phyloP scores from a whole-genome alignment of 2,797 vertebrate genomes.

The Lophius americanus region DNA sequence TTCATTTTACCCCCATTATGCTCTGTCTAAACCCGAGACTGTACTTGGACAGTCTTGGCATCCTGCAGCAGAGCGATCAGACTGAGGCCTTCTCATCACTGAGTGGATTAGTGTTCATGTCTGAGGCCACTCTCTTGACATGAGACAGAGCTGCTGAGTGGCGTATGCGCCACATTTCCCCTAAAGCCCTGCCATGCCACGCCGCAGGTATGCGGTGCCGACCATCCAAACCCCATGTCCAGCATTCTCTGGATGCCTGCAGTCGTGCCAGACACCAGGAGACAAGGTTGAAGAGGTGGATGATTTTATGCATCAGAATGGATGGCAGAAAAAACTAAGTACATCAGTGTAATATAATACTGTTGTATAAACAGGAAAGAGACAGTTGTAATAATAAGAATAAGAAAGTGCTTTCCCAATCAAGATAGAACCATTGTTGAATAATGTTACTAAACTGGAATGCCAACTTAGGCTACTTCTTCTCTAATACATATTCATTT shows the following conservation, averaged over 20 bases:
- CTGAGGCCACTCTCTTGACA: slow-evolving; percentile 79
- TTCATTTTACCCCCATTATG: slow-evolving; percentile 31
- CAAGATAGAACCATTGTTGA: too few species aligned
- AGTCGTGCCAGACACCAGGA: slow-evolving; percentile 68
- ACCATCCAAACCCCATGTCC: slow-evolving; percentile 62
- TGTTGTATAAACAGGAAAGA: too few species aligned
- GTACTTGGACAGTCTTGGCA: slow-evolving; percentile 65
- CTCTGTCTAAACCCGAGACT: slow-evolving; percentile 44
- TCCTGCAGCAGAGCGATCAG: slow-evolving; percentile 64
- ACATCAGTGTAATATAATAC: background rate
- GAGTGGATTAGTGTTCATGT: slow-evolving; percentile 80
- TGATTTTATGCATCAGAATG: slow-evolving; percentile 27
- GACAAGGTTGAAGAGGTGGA: slow-evolving; percentile 48
- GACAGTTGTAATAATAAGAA: too few species aligned
- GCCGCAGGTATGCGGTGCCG: slow-evolving; percentile 74
- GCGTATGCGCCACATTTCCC: slow-evolving; percentile 71
- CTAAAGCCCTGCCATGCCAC: slow-evolving; percentile 64
- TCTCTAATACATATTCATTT: too few species aligned
- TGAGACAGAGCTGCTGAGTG: slow-evolving; percentile 75
- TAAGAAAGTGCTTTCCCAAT: too few species aligned
- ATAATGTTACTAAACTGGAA: too few species aligned
- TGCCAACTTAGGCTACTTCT: too few species aligned
- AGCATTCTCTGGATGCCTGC: slow-evolving; percentile 82
- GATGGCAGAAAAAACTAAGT: slow-evolving; percentile 23
- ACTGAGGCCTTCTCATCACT: slow-evolving; percentile 74